Base-by-base conservation (phyloP, 2,888 invertebrate genomes). In the Gortyna flavago region DNA sequence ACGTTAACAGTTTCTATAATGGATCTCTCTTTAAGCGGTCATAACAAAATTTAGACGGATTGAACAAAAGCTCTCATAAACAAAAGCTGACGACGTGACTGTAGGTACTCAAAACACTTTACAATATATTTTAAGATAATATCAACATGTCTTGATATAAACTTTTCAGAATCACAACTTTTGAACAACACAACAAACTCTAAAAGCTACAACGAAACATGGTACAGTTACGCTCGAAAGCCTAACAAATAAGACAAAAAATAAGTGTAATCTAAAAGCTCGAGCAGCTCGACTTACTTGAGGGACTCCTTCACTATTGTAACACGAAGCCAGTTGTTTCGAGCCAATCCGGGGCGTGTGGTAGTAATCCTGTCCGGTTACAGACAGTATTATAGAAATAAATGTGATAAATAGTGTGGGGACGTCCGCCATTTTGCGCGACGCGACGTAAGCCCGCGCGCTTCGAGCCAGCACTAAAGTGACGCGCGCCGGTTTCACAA, bases 351-450 rank as follows among this genome's bases (percentile, higher is more conserved):
- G 91, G 72, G 95, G 94, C 69, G 94, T 94, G 71, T 93, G 91
- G 86, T 93, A 93, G 89, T 93, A 91, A 88, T 95, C 94, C 93
- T 95, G 95, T 74, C 94, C 94, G 38, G 89, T 83, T 77, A 91
- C 88, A 66, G 92, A 92, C 65, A 90, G 84, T 78, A 93, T 85
- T 72, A 93, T 82, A 75, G 90, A 86, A 73, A 86, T 87, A 77
- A 94, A 90, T 85, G 91, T 90, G 87, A 94, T 91, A 90, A 95
- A 92, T 89, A 93, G 88, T 90, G 90, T 89, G 81, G 89, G 89
- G 81, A 93, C 88, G 87, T 93, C 93, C 94, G 95, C 94, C 96
- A 96, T 96, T 90, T 94, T 95, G 95, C 91, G 93, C 93, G 93
- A 88, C 86, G 91, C 91, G 92, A 93, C 94, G 93, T 93, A 85